Conservation (phyloP, 2,888 invertebrate species). For the Carterocephalus palaemon region DNA sequence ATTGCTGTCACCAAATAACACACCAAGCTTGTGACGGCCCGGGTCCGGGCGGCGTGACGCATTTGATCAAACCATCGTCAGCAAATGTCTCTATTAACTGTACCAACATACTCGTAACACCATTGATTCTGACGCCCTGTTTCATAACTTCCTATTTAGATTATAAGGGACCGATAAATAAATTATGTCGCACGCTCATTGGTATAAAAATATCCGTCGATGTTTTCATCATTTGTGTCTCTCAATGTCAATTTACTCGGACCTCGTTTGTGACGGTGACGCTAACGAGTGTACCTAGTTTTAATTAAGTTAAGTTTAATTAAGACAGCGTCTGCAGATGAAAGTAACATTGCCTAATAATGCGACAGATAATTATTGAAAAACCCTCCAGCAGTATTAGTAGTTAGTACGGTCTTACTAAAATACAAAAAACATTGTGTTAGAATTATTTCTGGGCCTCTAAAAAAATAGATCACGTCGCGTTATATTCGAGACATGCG, state of each 20-base stretch:
- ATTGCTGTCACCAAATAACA: constrained; percentile 21
- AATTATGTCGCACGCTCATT: constrained; percentile 39
- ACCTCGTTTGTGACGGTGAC: constrained; percentile 35
- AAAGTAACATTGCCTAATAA: too few species aligned
- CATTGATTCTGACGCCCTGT: constrained; percentile 29
- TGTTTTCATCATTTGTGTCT: constrained; percentile 41
- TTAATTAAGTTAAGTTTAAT: constrained; percentile 21
- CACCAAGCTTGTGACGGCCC: constrained; percentile 27
- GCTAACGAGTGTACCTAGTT: constrained; percentile 23
- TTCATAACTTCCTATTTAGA: constrained; percentile 61
- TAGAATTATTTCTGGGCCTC: too few species aligned
- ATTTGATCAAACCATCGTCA: constrained; percentile 44
- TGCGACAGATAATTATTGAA: too few species aligned
- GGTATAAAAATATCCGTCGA: constrained; percentile 45
- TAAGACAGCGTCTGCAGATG: too few species aligned
- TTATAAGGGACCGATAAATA: constrained; percentile 56
- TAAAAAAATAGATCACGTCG: too few species aligned
- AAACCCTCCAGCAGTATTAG: too few species aligned
- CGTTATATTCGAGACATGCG: too few species aligned
- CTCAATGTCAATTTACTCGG: constrained; percentile 42
- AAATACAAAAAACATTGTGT: too few species aligned
- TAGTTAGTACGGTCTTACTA: too few species aligned
- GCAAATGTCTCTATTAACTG: constrained; percentile 37
- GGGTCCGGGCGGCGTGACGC: constrained; percentile 52
- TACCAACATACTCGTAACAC: constrained; percentile 50